phyloP scores from a whole-genome alignment of 2,113 vertebrate genomes.

The Anseranas semipalmata region DNA sequence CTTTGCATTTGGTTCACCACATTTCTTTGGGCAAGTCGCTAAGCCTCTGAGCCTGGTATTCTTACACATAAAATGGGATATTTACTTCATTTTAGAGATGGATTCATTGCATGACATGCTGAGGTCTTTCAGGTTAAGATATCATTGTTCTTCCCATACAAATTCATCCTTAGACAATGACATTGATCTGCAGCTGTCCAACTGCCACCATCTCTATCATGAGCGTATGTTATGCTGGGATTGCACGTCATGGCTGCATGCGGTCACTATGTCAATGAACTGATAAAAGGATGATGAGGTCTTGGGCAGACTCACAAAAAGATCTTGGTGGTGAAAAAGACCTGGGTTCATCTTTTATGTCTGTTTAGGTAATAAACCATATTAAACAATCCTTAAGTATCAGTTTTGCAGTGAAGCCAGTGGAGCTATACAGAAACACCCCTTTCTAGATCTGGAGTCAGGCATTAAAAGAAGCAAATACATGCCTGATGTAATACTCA shows the following conservation, averaged over 20 bases:
- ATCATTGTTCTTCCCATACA: background rate
- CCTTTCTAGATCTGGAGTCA: background rate
- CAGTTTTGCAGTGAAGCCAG: background rate
- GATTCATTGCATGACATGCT: background rate
- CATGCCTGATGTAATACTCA: background rate
- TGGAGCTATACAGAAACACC: background rate
- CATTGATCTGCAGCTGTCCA: background rate
- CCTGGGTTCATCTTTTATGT: background rate
- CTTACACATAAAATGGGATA: background rate
- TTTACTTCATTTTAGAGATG: background rate
- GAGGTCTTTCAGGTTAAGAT: background rate
- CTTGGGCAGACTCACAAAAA: background rate
- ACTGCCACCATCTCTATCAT: background rate
- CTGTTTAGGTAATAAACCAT: background rate
- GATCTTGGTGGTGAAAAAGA: background rate
- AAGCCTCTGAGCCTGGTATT: background rate
- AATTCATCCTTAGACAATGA: accelerated
- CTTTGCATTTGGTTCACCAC: accelerated
- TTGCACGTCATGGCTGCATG: accelerated
- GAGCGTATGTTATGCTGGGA: background rate
- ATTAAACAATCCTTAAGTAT: background rate
- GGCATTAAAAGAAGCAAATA: background rate
- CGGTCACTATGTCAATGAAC: background rate
- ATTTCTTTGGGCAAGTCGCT: background rate
- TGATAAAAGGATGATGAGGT: background rate